Conservation (phyloP, 2,113 vertebrate species). For the Meles meles region DNA sequence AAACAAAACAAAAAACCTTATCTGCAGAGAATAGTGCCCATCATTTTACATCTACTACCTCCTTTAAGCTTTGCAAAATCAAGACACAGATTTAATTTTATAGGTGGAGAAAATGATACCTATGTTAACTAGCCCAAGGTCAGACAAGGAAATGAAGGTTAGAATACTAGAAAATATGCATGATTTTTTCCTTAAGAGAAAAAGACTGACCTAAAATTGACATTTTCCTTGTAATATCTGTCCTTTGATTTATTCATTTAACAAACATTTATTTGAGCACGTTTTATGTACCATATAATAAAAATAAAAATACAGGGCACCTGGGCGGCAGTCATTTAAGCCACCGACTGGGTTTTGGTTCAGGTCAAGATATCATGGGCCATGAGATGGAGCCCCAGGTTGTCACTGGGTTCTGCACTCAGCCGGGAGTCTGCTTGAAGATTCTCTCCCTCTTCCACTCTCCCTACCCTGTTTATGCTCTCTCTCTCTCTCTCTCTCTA, state of each 20-base stretch:
- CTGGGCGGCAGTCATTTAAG: background rate
- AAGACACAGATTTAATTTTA: background rate
- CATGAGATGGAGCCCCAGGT: background rate
- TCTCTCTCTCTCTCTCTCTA: background rate
- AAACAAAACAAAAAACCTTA: background rate
- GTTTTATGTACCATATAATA: background rate
- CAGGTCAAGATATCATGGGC: too few species aligned
- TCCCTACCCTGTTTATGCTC: background rate
- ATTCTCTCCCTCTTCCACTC: background rate
- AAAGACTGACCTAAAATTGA: background rate
- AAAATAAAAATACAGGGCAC: background rate
- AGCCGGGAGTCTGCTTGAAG: background rate
- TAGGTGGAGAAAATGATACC: background rate
- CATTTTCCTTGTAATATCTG: background rate
- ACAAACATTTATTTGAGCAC: background rate
- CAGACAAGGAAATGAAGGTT: background rate
- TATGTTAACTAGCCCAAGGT: background rate
- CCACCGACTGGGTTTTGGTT: too few species aligned
- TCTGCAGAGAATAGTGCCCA: background rate
- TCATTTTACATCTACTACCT: background rate
- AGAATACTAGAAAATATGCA: slow-evolving; percentile 4
- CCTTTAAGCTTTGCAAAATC: background rate
- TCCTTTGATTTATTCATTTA: background rate
- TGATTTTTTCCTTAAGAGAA: background rate
- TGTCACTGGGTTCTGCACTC: background rate